Evolutionary conservation across 2,113 vertebrate species (phyloP), one percentile per base, ranked within the genome.

Genomic region (Murina feae): DNA sequence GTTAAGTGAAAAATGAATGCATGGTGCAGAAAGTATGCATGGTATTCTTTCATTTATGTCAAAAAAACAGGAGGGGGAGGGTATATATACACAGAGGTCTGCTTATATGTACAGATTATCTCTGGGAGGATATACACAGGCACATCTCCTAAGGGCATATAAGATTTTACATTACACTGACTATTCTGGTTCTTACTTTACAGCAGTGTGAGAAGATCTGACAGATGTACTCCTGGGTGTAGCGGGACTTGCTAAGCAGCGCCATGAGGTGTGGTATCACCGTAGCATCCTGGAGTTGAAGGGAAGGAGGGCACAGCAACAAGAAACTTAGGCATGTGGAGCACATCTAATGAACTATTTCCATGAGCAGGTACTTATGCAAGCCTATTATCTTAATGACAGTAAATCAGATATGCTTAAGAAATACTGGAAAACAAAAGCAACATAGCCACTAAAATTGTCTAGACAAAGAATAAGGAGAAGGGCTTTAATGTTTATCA

Each of bases 151-250:
- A 39, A 53, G 83, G 80, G 91, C 95, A 80, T 6, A 76, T 32
- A 88, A 23, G 3, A 83, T 17, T 91, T 89, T 71, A 60, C 42
- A 68, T 42, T 72, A 90, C 1, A 89, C 91, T 97, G 83, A 96
- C 96, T 28, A 89, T 66, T 95, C 60, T 96, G 82, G 97, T 44
- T 93, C 98, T 99, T 99, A 99, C 99, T 99, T 99, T 99, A 99
- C 99, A 99, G 98, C 99, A 99, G 98, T 99, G 99, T 88, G 99
- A 99, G 98, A 99, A 99, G 98, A 99, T 99, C 99, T 99, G 99
- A 90, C 99, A 99, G 98, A 99, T 99, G 98, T 99, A 99, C 96
- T 99, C 99, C 97, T 99, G 99, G 32, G 99, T 99, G 91, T 99
- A 99, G 97, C 98, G 99, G 88, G 99, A 99, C 98, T 98, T 99